A percentile compares a stretch with the other conserved stretches of the same genome.
These are phyloP conservation scores for Heptranchias perlo DNA, from an alignment of 2,113 vertebrate species.

Conservation along the genomic window DNA sequence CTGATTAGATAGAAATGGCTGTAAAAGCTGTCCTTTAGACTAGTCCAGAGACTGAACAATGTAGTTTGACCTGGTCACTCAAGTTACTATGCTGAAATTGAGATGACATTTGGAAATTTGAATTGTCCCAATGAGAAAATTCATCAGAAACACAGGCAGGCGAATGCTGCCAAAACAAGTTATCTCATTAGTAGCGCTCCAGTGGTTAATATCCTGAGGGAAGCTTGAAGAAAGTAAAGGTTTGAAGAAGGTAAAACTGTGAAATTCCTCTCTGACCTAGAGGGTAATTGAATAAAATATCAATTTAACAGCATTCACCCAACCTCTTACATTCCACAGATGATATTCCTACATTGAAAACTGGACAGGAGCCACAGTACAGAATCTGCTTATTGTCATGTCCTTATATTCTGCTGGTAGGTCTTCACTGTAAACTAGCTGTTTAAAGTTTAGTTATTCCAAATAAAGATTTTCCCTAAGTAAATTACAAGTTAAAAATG, in stretches of 20 bases:
- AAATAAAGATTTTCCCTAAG: background rate
- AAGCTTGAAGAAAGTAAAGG: background rate
- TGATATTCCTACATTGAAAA: background rate
- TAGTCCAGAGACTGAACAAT: background rate
- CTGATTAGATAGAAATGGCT: background rate
- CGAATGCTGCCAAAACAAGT: background rate
- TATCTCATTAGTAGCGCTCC: conserved; percentile 4
- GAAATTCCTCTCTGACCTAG: conserved; percentile 6
- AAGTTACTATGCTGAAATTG: background rate
- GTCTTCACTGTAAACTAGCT: background rate
- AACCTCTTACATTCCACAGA: background rate
- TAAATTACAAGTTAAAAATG: background rate
- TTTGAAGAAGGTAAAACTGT: conserved; percentile 5
- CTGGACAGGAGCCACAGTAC: background rate
- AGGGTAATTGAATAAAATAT: conserved; percentile 26
- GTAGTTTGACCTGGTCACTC: background rate
- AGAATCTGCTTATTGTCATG: background rate
- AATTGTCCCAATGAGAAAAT: conserved; percentile 11
- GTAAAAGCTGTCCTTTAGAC: background rate
- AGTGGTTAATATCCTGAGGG: conserved; percentile 23
- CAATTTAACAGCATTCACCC: background rate
- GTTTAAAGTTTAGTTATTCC: background rate
- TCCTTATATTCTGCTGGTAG: background rate
- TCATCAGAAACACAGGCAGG: background rate
- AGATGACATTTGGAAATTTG: conserved; percentile 23